Base-by-base conservation (phyloP, 2,113 vertebrate genomes). In the Globicephala melas region DNA sequence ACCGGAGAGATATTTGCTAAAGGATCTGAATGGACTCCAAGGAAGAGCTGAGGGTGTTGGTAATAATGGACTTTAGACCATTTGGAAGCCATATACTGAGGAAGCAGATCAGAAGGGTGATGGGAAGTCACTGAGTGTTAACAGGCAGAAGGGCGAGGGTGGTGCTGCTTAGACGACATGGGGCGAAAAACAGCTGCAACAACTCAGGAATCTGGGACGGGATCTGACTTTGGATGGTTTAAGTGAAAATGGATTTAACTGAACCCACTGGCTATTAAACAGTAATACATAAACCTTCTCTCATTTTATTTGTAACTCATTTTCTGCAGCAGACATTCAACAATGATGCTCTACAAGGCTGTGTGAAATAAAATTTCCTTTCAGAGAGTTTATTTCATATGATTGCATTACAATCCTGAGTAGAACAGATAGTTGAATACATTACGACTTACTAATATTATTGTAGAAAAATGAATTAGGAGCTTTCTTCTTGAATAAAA, bases 401-500 rank as follows among this genome's bases (percentile, higher is more conserved):
- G 38, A 96, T 79, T 91, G 31, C 21, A 62, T 93, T 76, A 67
- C 25, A 44, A 50, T 94, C 36, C 65, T 47, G 47, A 74, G 25
- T 21, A 67, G 31, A 92, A 96, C n/a, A 93, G 73, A 87, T 41
- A 94, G 36, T 36, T 93, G 89, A 97, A 96, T 95, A 44, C 60
- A 95, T 87, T 93, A 97, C 0, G 53, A 83, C 77, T 94, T 47
- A 41, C 84, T 70, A 47, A 95, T 94, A 95, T 65, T 87, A 92
- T 26, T 95, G 28, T 44, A 90, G 68, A 83, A 86, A 96, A 95
- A 89, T 91, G 62, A 94, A 55, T 95, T 63, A 91, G 81, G 13
- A 93, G 50, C 0, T 41, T 93, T 96, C 93, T 65, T 68, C 60
- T 82, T 70, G 25, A 96, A 95, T 58, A 97, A 97, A 95, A 89